phyloP scores from a whole-genome alignment of 2,888 invertebrate species.

The Scaptomyza polygonia region DNA sequence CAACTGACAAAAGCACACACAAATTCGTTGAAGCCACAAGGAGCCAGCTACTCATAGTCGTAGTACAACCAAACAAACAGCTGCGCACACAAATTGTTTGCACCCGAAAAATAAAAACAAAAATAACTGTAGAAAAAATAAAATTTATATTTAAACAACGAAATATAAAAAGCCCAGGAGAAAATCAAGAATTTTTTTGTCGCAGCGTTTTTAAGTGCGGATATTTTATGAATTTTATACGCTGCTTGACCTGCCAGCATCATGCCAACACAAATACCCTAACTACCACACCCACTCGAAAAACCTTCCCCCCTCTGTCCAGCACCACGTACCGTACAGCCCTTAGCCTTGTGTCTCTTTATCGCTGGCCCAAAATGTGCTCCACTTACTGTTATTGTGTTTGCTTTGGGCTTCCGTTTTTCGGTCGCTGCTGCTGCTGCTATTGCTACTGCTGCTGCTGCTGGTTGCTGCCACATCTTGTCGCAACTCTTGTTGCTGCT shows the following conservation, averaged over 20 bases:
- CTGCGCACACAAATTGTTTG: constrained; percentile 37
- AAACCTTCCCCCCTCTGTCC: not conserved
- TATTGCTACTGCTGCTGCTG: constrained; percentile 1
- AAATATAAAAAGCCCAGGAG: constrained; percentile 7
- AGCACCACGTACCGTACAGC: too few species aligned
- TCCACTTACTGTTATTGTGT: constrained; percentile 68
- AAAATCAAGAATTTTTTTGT: constrained; percentile 26
- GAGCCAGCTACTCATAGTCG: constrained; percentile 5
- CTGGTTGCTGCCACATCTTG: constrained; percentile 45
- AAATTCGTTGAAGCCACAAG: constrained; percentile 40
- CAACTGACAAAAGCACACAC: constrained; percentile 70
- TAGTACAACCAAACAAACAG: constrained; percentile 8
- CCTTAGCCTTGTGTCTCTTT: constrained; percentile 26
- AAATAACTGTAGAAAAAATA: constrained; percentile 25
- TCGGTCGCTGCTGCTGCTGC: constrained; percentile 11
- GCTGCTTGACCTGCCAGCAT: constrained; percentile 68
- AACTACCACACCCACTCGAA: not conserved
- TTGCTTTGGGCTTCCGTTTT: constrained; percentile 64
- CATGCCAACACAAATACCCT: constrained; percentile 20
- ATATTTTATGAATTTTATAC: constrained; percentile 79
- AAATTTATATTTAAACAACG: constrained; percentile 13
- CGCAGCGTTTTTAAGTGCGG: constrained; percentile 69
- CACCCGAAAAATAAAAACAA: constrained; percentile 28
- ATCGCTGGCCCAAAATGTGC: constrained; percentile 41
- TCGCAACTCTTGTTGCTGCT: constrained; percentile 60